phyloP scores from a whole-genome alignment of 2,113 vertebrate genomes.

The Callorhinus ursinus region DNA sequence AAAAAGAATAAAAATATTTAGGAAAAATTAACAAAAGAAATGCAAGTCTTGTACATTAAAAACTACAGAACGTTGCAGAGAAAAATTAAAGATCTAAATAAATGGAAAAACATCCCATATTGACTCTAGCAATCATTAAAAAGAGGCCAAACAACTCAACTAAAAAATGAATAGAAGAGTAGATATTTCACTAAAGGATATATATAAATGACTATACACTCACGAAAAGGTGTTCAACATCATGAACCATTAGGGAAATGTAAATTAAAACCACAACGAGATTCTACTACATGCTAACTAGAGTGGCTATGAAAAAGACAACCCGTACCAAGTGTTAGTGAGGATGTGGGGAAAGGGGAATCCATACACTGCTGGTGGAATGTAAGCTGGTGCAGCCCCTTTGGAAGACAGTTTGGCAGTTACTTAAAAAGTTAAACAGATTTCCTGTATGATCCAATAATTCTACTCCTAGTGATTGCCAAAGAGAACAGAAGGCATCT shows the following conservation, averaged over 20 bases:
- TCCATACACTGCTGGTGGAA: neutral
- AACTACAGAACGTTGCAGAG: neutral
- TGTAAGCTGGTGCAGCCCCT: neutral
- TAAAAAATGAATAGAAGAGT: neutral
- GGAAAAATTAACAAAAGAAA: neutral
- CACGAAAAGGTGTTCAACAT: neutral
- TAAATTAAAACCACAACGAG: neutral
- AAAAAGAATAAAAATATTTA: neutral
- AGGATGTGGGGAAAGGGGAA: neutral
- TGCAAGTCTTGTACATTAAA: neutral
- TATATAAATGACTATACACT: neutral
- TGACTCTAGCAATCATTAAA: neutral
- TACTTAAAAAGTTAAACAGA: neutral
- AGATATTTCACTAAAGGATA: neutral
- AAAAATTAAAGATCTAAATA: neutral
- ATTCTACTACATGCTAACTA: neutral
- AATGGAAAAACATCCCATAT: neutral
- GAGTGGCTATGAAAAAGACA: neutral
- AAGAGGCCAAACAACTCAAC: neutral
- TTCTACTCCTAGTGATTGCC: neutral
- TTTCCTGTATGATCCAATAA: neutral
- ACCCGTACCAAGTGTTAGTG: neutral
- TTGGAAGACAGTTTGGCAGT: neutral
- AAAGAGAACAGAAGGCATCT: neutral
- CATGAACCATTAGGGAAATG: neutral